Evolutionary conservation across 2,888 invertebrate genomes (phyloP), one percentile per base, ranked within the genome.

Genomic region (Shargacucullia verbasci): DNA sequence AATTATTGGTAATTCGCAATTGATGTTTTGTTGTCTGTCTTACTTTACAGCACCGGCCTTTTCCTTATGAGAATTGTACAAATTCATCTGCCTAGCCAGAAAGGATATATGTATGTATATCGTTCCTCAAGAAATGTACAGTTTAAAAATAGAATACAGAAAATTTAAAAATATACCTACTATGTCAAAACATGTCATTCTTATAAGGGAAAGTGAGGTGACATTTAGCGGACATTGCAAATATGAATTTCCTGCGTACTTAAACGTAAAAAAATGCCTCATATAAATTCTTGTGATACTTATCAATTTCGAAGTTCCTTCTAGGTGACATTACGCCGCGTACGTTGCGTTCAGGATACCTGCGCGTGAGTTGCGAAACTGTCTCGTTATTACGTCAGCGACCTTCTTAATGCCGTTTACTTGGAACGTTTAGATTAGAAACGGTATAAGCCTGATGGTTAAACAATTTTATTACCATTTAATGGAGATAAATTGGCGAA

Each of bases 401-500:
- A 57, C 73, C 64, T 72, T 66, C 53, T 41, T 57, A 69, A 57
- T 57, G 64, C 64, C 59, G 70, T 74, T 73, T 64, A 71, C 71
- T 71, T 59, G 29, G 46, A 59, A 66, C 52, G 59, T 66, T 67
- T 59, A 53, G 57, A 70, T 65, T 46, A 63, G 40, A 40, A 45
- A 45, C 33, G 3, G 33, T 9, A 41, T 34, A 69, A 31, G 63
- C 38, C 25, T 43, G 11, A 13, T 14, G 11, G 10, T 43, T 11
- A 14, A 43, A 7, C 27, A 10, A 13, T 27, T 62, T 43, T 46
- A 38, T 13, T 46, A 41, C n/a, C 13, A 54, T 35, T 48, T 34
- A 61, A 5, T 34, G 13, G 15, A 11, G n/a, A 8, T n/a, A 25
- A 7, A 8, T 7, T 5, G n/a, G n/a, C 7, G 37, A 13, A 9